Percentiles rank a stretch among this genome's conserved stretches.
phyloP scores from a whole-genome alignment of 2,888 invertebrate genomes.

The Synanthedon formicaeformis region DNA sequence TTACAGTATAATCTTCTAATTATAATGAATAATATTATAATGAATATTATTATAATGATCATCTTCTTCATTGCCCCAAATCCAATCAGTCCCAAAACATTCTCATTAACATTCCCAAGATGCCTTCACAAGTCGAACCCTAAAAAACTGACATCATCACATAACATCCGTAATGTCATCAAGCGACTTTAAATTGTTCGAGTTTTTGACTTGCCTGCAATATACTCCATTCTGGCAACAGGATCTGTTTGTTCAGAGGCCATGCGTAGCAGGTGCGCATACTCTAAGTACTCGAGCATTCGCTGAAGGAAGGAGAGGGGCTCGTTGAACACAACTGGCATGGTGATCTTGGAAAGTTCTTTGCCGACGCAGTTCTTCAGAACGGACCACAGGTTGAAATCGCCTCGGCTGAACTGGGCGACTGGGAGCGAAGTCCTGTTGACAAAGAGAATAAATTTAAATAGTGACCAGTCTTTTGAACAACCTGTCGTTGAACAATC shows the following conservation, averaged over 20 bases:
- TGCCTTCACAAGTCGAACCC: too few relatives aligned
- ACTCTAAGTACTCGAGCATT: slow-evolving; percentile 95
- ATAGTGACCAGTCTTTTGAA: too few relatives aligned
- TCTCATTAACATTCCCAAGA: too few relatives aligned
- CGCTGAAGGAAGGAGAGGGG: slow-evolving; percentile 95
- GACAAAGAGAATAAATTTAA: background rate
- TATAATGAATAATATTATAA: too few relatives aligned
- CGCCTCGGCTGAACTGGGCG: slow-evolving; percentile 80
- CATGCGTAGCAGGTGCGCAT: slow-evolving; percentile 77
- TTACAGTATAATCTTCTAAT: too few relatives aligned
- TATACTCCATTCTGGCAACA: slow-evolving; percentile 83
- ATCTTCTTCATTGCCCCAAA: too few relatives aligned
- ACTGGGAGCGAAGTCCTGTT: slow-evolving; percentile 76
- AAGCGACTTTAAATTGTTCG: too few relatives aligned
- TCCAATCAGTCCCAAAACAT: too few relatives aligned
- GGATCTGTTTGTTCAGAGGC: slow-evolving; percentile 85
- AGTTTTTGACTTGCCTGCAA: slow-evolving; percentile 60
- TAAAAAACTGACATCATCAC: too few relatives aligned
- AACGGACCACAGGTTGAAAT: slow-evolving; percentile 91
- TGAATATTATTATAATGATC: too few relatives aligned
- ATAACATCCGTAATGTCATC: too few relatives aligned
- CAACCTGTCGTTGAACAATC: too few relatives aligned
- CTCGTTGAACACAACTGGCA: slow-evolving; percentile 97
- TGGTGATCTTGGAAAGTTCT: slow-evolving; percentile 95
- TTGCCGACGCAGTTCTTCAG: slow-evolving; percentile 92